Evolutionary conservation across 2,113 vertebrate species (phyloP), one percentile per base, ranked within the genome.

Genomic region (Callopanchax toddi): DNA sequence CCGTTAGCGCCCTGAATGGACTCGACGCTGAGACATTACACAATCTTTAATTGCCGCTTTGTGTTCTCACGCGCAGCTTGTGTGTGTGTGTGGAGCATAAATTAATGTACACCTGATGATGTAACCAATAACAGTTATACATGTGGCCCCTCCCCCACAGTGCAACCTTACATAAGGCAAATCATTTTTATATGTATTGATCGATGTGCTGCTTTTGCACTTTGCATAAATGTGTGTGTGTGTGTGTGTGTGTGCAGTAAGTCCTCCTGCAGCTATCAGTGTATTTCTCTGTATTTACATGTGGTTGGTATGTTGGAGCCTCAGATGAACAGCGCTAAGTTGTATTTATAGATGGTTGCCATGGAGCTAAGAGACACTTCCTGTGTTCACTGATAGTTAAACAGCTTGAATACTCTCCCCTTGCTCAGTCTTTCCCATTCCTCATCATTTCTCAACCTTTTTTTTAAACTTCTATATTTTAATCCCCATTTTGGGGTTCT

Each of bases 291-390:
- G 76, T 81, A 37, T 79, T 70, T 83, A 60, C 54, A 69, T 82
- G 75, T 83, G 62, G 64, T 60, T 81, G 69, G 46, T 63, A 6
- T 78, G 67, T 81, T 18, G 7, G 53, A 81, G 68, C 50, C 54
- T 55, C 53, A 5, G 67, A 80, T 65, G 23, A 76, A 53, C 60
- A 65, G 52, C 17, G 18, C 52, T 45, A 26, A 66, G 66, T 54
- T 61, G 62, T 79, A 83, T 86, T 85, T 71, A 71, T 79, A 78
- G 70, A 74, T 43, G 74, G 78, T 86, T 58, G 34, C 84, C 87
- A 87, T 82, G 84, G 82, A 80, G 84, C 52, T 74, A 26, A 20
- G 60, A 83, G 56, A 60, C 67, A 76, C 71, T 84, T 77, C 63
- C 74, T 69, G 68, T 73, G 60, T 79, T 74, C 72, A 42, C 68